Conservation (phyloP, 1,140 invertebrate species). For the Condylostylus longicornis region DNA sequence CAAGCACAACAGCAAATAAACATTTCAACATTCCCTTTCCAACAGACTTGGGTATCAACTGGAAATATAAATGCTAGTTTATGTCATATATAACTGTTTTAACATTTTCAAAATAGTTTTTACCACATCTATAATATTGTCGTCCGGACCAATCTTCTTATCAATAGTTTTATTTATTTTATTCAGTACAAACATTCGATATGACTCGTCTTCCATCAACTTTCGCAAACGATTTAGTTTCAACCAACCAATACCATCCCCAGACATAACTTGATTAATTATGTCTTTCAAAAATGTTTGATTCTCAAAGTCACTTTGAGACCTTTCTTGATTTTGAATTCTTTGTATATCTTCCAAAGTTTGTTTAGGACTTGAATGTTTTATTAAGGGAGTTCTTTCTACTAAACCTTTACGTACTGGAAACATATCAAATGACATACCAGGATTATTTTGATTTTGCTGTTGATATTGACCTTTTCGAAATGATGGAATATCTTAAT, state of each 20-base stretch:
- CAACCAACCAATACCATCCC: constrained; percentile 94
- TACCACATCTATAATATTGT: constrained; percentile 96
- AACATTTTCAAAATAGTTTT: constrained; percentile 27
- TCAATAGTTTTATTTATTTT: constrained; percentile 91
- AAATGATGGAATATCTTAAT: no score
- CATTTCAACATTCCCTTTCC: constrained; percentile 97
- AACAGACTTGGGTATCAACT: constrained; percentile 75
- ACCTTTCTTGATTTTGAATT: constrained; percentile 48
- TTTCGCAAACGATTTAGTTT: constrained; percentile 88
- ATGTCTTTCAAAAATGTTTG: constrained; percentile 77
- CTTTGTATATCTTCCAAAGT: constrained; percentile 49
- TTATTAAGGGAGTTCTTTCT: constrained; percentile 79
- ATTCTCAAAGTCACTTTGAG: constrained; percentile 67
- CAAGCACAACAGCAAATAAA: constrained; percentile 72
- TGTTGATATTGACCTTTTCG: constrained; percentile 24
- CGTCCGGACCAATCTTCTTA: constrained; percentile 83
- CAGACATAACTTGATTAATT: constrained; percentile 78
- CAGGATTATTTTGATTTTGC: constrained; percentile 14
- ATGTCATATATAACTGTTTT: constrained; percentile 1
- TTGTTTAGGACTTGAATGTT: constrained; percentile 52
- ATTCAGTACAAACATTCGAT: constrained; percentile 87
- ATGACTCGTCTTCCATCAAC: constrained; percentile 97
- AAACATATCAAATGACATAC: constrained; percentile 58
- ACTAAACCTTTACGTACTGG: constrained; percentile 70
- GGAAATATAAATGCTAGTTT: constrained; percentile 10